Conservation (phyloP, 1,140 invertebrate genomes). For the Drosophila teissieri region DNA sequence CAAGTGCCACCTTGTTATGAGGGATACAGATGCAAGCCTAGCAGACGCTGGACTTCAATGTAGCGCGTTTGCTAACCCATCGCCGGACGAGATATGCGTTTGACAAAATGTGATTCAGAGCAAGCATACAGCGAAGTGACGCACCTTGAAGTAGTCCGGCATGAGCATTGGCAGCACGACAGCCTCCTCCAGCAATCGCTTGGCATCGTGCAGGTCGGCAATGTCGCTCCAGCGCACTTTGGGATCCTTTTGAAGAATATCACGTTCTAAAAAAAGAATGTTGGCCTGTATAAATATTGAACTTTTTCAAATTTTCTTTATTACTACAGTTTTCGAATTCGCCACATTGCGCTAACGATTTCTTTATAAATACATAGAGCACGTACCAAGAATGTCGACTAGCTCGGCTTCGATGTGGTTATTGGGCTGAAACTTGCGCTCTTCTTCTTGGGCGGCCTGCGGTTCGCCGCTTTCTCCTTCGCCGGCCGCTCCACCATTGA, state of each 20-base stretch:
- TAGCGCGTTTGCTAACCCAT: slow-evolving; percentile 32
- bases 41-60: background rate
- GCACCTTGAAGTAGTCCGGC: slow-evolving; percentile 98
- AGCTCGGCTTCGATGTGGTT: slow-evolving; percentile 95
- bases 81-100: slow-evolving; percentile 21
- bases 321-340: too few relatives aligned
- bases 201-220: slow-evolving; percentile 97
- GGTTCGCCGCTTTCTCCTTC: slow-evolving; percentile 85
- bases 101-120: slow-evolving; percentile 49
- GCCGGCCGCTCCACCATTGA: slow-evolving; percentile 42
- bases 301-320: too few relatives aligned
- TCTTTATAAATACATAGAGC: too few relatives aligned
- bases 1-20: background rate
- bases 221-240: slow-evolving; percentile 99
- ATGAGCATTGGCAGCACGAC: slow-evolving; percentile 99
- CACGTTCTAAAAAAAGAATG: slow-evolving; percentile 88
- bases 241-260: slow-evolving; percentile 99
- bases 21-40: background rate
- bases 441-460: slow-evolving; percentile 86
- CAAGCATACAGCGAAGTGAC: slow-evolving; percentile 24
- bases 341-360: background rate
- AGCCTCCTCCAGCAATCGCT: slow-evolving; percentile 97
- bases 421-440: slow-evolving; percentile 94
- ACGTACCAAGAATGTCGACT: slow-evolving; percentile 94
- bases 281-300: too few relatives aligned